A percentile compares a stretch with the other conserved stretches of the same genome.
These are phyloP conservation scores for Adela reaumurella DNA, from an alignment of 2,888 invertebrate species.

Conservation along the genomic window DNA sequence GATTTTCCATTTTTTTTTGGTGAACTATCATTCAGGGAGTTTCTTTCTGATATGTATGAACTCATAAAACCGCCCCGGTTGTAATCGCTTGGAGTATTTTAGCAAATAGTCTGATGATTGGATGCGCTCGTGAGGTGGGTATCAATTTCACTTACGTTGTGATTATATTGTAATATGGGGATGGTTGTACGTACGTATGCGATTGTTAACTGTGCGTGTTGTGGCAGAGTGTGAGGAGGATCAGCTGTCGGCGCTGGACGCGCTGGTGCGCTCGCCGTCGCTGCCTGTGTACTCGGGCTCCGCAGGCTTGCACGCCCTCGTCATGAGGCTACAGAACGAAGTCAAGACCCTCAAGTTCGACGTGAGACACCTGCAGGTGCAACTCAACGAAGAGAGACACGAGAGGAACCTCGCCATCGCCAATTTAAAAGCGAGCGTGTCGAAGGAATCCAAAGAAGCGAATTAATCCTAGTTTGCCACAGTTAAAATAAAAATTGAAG, in stretches of 20 bases:
- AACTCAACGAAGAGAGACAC: conserved; percentile 66
- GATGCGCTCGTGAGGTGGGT: no score
- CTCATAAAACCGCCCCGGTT: no score
- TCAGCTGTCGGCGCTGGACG: conserved; percentile 30
- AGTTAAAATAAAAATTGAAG: no score
- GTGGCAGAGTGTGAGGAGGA: conserved; percentile 52
- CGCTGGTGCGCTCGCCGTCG: conserved; percentile 44
- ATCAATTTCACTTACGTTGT: conserved; percentile 8
- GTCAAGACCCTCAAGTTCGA: conserved; percentile 62
- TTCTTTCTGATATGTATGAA: no score
- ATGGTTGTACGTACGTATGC: no score
- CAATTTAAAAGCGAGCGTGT: conserved; percentile 35
- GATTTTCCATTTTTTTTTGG: no score
- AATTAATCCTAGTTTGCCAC: no score
- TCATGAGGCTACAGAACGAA: conserved; percentile 73
- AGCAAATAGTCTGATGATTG: no score
- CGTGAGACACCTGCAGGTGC: conserved; percentile 56
- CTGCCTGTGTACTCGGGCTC: conserved; percentile 39
- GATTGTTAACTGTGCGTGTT: conserved; percentile 2
- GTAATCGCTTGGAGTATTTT: no score
- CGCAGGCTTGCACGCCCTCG: conserved; percentile 72
- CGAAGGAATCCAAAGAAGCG: conserved; percentile 43
- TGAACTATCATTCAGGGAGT: no score
- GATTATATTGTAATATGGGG: not conserved
- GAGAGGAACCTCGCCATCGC: conserved; percentile 46